A percentile compares a stretch with the other conserved stretches of the same genome.
Evolutionary conservation across 2,888 invertebrate genomes (phyloP).

Genomic region (Griposia aprilina): DNA sequence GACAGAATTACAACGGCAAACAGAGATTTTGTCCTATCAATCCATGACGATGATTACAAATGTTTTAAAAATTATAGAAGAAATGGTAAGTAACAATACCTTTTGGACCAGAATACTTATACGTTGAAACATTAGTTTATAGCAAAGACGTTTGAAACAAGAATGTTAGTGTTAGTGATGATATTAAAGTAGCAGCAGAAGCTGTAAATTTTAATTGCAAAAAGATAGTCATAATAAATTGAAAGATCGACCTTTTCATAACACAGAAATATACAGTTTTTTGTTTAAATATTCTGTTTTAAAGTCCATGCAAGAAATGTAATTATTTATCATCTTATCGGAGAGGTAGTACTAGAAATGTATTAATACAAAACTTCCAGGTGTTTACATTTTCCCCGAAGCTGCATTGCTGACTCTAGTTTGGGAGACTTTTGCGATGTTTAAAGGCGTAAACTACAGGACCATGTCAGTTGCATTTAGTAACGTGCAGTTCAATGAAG

Average conservation of each 20-base stretch:
- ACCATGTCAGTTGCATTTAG: conserved; percentile 39
- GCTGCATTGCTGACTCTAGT: conserved; percentile 87
- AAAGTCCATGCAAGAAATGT: too few relatives aligned
- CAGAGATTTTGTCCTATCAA: conserved; percentile 68
- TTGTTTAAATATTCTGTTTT: too few relatives aligned
- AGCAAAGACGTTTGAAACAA: background rate
- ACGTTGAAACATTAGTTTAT: too few relatives aligned
- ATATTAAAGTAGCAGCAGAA: background rate
- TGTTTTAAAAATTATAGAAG: conserved; percentile 67
- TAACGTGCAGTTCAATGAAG: conserved; percentile 43
- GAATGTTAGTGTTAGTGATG: background rate
- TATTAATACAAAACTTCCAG: conserved; percentile 69
- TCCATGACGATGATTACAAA: conserved; percentile 73
- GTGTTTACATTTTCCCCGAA: conserved; percentile 92
- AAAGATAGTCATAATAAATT: background rate
- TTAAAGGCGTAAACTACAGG: conserved; percentile 34
- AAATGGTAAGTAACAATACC: conserved; percentile 67
- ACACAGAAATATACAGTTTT: background rate
- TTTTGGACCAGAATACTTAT: background rate
- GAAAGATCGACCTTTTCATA: background rate
- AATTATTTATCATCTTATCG: background rate
- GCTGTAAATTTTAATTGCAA: background rate
- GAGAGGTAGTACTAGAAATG: background rate
- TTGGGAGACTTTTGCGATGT: conserved; percentile 83
- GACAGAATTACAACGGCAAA: conserved; percentile 41